Conservation (phyloP, 2,888 invertebrate genomes). For the Alloscopus bannaensis region DNA sequence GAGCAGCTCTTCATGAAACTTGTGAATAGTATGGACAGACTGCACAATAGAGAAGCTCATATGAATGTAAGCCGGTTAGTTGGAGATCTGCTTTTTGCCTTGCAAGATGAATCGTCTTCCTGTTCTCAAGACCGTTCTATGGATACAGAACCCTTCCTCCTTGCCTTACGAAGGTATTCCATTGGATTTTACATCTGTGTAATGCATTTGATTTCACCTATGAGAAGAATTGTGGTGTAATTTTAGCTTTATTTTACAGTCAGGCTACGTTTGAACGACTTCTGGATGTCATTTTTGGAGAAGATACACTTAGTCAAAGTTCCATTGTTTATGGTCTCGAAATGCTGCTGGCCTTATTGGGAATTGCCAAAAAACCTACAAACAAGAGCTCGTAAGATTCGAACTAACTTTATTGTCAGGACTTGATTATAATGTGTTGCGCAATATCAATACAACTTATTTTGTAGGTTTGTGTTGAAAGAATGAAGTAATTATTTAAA, state of each 20-base stretch:
- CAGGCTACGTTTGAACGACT: constrained; percentile 82
- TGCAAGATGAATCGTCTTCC: constrained; percentile 78
- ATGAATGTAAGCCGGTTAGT: constrained; percentile 91
- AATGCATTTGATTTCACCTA: neutral
- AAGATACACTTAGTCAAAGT: constrained; percentile 80
- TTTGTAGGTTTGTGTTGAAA: too few species aligned
- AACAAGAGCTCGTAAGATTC: constrained; percentile 69
- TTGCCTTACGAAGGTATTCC: constrained; percentile 83
- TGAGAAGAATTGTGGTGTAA: constrained; percentile 36
- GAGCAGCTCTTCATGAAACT: constrained; percentile 90
- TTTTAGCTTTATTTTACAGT: constrained; percentile 76
- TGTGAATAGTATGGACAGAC: constrained; percentile 80
- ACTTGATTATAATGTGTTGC: too few species aligned
- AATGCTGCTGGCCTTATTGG: constrained; percentile 69
- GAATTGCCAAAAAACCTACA: constrained; percentile 68
- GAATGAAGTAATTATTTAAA: too few species aligned
- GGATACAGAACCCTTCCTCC: constrained; percentile 84
- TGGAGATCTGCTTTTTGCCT: constrained; percentile 87
- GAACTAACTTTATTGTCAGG: too few species aligned
- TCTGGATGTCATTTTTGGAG: constrained; percentile 85
- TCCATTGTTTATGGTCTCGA: constrained; percentile 71
- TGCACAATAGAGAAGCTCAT: constrained; percentile 85
- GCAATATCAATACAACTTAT: too few species aligned
- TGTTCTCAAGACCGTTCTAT: constrained; percentile 78
- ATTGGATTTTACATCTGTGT: constrained; percentile 72